Base-by-base conservation (phyloP, 2,888 invertebrate species). In the Philopedon plagiatum region DNA sequence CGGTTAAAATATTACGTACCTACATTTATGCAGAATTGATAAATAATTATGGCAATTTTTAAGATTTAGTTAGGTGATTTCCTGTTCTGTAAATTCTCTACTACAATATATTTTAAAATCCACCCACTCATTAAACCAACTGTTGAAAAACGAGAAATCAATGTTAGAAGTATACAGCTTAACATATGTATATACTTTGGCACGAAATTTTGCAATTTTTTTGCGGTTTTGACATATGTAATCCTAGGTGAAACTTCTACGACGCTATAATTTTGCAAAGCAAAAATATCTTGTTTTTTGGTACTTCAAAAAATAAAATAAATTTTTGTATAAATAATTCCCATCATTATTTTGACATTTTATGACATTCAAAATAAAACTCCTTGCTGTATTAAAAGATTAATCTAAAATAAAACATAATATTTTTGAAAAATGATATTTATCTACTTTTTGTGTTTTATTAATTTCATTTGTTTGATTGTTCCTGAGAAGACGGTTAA, bases 71-170 rank as follows among this genome's bases (percentile, higher is more conserved):
- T 15, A 7, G 11, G 13, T 1, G 15, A 54, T 54, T 54, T 54
- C 51, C 51, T 54, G 51, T 29, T 54, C 29, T 7, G 13, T 8
- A 18, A 54, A 54, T 54, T 54, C 51, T 29, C 29, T 54, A 54
- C 7, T 26, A n/a, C 13, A 29, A n/a, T 29, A 54, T 54, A 54
- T 54, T 54, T 54, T 11, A 29, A 29, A 54, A 15, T 32, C 13
- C 51, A 9, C 51, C 51, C 51, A 54, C 51, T 29, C 29, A 32
- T 54, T 54, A 54, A 54, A 54, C n/a, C 29, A 29, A 9, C 18
- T 18, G 51, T 29, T 54, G 51, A 54, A 54, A 54, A 54, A 29
- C 51, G 15, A 29, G 18, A 54, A 54, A 54, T 54, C 13, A 29
- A 54, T 54, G 15, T 11, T 29, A 54, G 51, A 29, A 26, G 23